Base-by-base conservation (phyloP, 2,797 vertebrate species). In the Miichthys miiuy region DNA sequence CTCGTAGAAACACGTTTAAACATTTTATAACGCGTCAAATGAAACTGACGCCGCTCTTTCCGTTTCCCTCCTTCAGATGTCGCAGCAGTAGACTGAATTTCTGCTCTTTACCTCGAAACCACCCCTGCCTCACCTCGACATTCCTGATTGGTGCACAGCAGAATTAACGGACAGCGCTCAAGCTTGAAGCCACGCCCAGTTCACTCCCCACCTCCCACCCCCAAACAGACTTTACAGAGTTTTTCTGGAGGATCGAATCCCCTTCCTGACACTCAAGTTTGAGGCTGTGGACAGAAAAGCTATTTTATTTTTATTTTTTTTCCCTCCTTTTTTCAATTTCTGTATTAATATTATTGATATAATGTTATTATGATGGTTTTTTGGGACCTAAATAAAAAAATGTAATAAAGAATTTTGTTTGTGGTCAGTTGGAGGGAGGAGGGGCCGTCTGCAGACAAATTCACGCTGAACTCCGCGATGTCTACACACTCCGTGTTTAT, bases 301-400 rank as follows among this genome's bases (percentile, higher is more conserved):
- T 91, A 91, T 94, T 95, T 94, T 94, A 87, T 93, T 93, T 93
- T 60, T 65, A 50, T 50, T 84, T 87, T 81, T 81, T 87, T 80
- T 79, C 83, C 79, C 69, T 74, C 44, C 57, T 87, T 92, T 91
- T 91, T 93, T 92, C 91, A 93, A 92, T 90, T 94, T 95, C 89
- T 94, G 91, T 95, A 94, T 94, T 95, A 95, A 94, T 96, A 95
- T 95, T 95, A 96, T 96, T 96, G 94, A 94, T 95, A 94, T 94
- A 95, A 95, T 96, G 93, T 95, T 95, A 95, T 96, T 95, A 95
- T 95, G 92, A 92, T 95, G 94, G 86, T 92, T 94, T 94, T 96
- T 96, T 94, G 94, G 95, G 93, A 94, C 94, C 92, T 92, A 93
- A 95, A 94, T 91, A 95, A 95, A 95, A 92, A 93, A 91, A 92